Conservation (phyloP, 2,113 vertebrate genomes). For the Empidonax alnorum region DNA sequence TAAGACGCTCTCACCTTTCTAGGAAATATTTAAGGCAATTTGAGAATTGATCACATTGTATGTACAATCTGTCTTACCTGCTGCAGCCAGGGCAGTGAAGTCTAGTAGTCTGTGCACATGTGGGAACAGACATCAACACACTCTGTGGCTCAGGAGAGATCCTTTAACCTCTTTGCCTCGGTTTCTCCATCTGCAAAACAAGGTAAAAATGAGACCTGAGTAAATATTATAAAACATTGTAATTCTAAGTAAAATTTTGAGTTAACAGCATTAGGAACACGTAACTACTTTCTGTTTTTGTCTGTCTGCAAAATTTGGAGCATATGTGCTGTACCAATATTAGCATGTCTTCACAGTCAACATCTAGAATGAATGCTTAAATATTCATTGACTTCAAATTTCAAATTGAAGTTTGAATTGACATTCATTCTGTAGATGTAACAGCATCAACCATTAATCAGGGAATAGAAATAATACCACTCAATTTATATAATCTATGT, state of each 20-base stretch:
- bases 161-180: constrained; percentile 48
- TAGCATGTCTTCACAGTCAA: constrained; percentile 61
- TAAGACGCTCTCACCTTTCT: not conserved
- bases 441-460: constrained; percentile 50
- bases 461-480: constrained; percentile 31
- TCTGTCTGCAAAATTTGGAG: constrained; percentile 49
- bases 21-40: not conserved
- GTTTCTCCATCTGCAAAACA: constrained; percentile 64
- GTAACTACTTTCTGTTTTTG: constrained; percentile 2
- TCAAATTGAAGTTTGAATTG: constrained; percentile 54
- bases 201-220: not conserved
- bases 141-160: not conserved
- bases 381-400: constrained; percentile 66
- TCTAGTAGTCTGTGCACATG: constrained; percentile 54
- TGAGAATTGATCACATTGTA: not conserved
- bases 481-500: constrained; percentile 15
- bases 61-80: constrained; percentile 36
- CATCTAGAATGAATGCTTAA: constrained; percentile 61
- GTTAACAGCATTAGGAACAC: constrained; percentile 19
- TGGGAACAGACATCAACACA: not conserved
- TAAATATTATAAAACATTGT: not conserved
- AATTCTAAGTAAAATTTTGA: constrained; percentile 7
- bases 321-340: constrained; percentile 59
- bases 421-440: constrained; percentile 48
- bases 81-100: constrained; percentile 36